Conservation (phyloP, 2,113 vertebrate genomes). For the Phrynosoma blainvillii region DNA sequence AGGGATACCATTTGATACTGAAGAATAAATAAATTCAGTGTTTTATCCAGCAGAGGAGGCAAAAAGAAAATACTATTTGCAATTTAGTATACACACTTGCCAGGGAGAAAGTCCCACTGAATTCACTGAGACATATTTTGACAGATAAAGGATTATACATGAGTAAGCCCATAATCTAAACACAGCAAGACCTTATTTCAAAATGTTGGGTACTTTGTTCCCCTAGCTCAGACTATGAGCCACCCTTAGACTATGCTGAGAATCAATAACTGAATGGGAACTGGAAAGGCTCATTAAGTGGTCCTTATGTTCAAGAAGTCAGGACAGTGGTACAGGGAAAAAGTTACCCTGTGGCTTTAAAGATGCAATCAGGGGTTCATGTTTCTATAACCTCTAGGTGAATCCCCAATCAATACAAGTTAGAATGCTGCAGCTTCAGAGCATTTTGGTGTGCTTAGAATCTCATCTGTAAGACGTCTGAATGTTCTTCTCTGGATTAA, state of each 20-base stretch:
- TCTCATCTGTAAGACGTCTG: background rate
- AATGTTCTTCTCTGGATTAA: background rate
- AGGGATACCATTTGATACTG: background rate
- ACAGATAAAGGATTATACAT: background rate
- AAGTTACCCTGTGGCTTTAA: background rate
- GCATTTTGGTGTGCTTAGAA: too few species aligned
- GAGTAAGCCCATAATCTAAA: background rate
- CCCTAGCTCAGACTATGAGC: too few species aligned
- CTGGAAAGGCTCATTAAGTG: background rate
- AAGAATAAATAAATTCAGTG: background rate
- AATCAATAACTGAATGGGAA: background rate
- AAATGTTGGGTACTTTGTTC: too few species aligned
- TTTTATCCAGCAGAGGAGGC: background rate
- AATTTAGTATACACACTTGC: background rate
- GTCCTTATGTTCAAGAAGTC: background rate
- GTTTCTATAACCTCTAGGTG: background rate
- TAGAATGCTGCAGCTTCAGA: background rate
- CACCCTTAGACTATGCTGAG: background rate
- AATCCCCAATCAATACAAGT: background rate
- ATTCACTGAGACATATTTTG: background rate
- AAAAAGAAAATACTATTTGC: background rate
- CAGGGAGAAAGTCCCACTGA: background rate
- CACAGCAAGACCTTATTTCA: background rate
- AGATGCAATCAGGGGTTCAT: background rate
- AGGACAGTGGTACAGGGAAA: background rate